Percentiles rank a stretch among this genome's conserved stretches.
phyloP scores from a whole-genome alignment of 2,113 vertebrate species.

The Hyaena hyaena region DNA sequence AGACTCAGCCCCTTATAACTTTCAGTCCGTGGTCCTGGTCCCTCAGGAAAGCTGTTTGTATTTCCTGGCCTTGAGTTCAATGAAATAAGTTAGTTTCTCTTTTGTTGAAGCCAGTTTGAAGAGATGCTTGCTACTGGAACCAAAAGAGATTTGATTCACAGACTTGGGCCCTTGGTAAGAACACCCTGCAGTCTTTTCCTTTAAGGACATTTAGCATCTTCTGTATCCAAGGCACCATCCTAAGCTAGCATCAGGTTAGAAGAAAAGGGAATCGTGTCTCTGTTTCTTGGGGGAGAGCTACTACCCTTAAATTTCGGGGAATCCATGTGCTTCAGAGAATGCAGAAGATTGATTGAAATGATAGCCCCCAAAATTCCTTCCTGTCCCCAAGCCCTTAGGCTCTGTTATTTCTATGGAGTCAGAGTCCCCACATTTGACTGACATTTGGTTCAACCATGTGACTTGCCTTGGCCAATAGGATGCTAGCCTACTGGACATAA shows the following conservation, averaged over 20 bases:
- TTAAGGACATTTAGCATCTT: neutral
- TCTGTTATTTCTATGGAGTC: neutral
- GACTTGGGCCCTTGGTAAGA: neutral
- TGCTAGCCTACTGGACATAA: neutral
- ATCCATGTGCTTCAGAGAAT: neutral
- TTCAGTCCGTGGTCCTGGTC: neutral
- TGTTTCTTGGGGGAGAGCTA: neutral
- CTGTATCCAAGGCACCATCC: neutral
- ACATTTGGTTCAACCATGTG: neutral
- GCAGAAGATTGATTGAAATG: neutral
- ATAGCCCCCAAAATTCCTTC: neutral
- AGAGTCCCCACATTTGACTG: neutral
- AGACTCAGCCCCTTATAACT: neutral
- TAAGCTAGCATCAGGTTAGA: neutral
- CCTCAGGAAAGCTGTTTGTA: neutral
- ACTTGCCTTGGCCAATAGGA: neutral
- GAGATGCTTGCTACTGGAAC: neutral
- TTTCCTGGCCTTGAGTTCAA: neutral
- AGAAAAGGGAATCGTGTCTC: neutral
- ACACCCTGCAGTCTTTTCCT: neutral
- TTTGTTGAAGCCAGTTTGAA: neutral
- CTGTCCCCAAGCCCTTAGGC: neutral
- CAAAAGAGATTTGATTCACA: neutral
- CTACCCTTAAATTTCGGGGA: neutral
- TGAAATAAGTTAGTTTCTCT: neutral